Conservation (phyloP, 30 jellyfish, hydroid and myxozoan genomes). For the Catostylus mosaicus region DNA sequence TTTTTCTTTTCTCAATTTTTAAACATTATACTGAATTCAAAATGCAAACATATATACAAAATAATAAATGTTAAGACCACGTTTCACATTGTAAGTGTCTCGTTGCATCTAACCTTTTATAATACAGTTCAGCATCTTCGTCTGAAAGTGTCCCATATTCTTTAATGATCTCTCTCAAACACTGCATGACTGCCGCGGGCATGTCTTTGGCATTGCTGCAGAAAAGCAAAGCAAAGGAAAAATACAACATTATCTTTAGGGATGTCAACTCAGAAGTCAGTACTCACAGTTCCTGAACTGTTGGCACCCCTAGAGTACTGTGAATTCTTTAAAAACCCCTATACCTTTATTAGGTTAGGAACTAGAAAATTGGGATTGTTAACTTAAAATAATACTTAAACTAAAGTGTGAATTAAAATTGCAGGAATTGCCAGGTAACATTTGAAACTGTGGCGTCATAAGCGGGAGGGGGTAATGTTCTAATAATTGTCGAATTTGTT, state of each 20-base stretch:
- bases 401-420: no score
- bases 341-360: no score
- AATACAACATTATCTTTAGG: neutral
- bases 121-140: constrained; percentile 70
- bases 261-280: neutral
- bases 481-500: no score
- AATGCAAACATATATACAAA: neutral
- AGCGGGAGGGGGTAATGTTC: no score
- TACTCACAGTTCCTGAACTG: no score
- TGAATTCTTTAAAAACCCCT: no score
- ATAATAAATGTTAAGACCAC: constrained; percentile 65
- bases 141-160: constrained; percentile 49
- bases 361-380: no score
- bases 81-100: constrained; percentile 92
- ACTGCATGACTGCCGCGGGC: constrained; percentile 91
- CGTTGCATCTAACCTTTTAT: constrained; percentile 66
- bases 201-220: constrained; percentile 88
- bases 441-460: no score
- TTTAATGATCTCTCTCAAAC: constrained; percentile 61
- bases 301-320: no score
- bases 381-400: no score
- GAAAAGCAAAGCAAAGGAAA: neutral
- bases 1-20: neutral
- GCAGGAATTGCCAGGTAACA: no score
- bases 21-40: neutral